Evolutionary conservation across 2,888 invertebrate species (phyloP).

Genomic region (Ypsolopha sequella): DNA sequence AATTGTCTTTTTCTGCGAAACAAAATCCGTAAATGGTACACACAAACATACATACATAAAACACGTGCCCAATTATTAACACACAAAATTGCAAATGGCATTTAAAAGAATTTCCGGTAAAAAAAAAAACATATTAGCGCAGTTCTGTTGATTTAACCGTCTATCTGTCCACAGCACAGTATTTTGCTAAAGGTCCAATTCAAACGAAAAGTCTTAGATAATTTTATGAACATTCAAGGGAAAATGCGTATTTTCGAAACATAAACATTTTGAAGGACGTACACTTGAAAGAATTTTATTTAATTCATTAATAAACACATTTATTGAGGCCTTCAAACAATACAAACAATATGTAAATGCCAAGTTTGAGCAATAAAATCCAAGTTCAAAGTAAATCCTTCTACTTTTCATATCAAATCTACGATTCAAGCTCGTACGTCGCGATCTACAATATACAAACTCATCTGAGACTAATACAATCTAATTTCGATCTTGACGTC

Average conservation of each 20-base stretch:
- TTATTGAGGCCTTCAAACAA: background rate
- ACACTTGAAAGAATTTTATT: too few relatives aligned
- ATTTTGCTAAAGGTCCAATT: too few relatives aligned
- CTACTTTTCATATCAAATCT: constrained; percentile 43
- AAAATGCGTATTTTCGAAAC: too few relatives aligned
- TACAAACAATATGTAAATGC: background rate
- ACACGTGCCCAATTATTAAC: background rate
- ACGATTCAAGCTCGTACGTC: constrained; percentile 46
- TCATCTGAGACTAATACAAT: constrained; percentile 29
- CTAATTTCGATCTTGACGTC: constrained; percentile 32
- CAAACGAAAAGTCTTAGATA: too few relatives aligned
- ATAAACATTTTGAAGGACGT: too few relatives aligned
- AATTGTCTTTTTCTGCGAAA: background rate
- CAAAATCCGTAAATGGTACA: background rate
- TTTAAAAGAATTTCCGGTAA: background rate
- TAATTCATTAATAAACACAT: too few relatives aligned
- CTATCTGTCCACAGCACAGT: too few relatives aligned
- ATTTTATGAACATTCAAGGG: too few relatives aligned
- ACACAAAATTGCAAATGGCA: background rate
- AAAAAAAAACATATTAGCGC: background rate
- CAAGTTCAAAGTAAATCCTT: background rate
- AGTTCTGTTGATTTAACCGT: background rate
- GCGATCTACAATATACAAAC: constrained; percentile 39
- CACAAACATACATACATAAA: background rate
- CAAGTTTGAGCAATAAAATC: constrained; percentile 1